A percentile compares a stretch with the other conserved stretches of the same genome.
Evolutionary conservation across 2,888 invertebrate genomes (phyloP).

Genomic region (Drosophila aldrichi): DNA sequence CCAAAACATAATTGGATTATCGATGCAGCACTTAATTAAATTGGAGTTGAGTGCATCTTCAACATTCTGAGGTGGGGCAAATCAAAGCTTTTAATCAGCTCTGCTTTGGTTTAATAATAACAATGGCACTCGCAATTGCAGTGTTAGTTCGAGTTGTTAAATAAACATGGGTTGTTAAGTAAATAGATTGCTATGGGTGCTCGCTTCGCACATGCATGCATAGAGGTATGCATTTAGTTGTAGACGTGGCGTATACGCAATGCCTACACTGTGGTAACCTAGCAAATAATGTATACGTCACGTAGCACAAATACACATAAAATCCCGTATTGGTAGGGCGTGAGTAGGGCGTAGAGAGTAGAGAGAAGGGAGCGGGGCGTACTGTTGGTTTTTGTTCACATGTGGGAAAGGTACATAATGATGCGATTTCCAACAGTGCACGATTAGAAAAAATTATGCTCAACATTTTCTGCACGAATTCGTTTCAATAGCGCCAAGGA

Average conservation of each 20-base stretch:
- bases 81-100: conserved; percentile 9
- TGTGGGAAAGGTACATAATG: conserved; percentile 42
- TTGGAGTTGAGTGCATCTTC: background rate
- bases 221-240: conserved; percentile 36
- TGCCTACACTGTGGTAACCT: conserved; percentile 25
- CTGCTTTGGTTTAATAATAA: background rate
- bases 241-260: conserved; percentile 58
- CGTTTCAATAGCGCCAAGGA: conserved; percentile 55
- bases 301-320: conserved; percentile 69
- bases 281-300: conserved; percentile 78
- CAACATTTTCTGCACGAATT: conserved; percentile 79
- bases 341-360: background rate
- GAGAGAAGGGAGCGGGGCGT: background rate
- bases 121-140: background rate
- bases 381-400: conserved; percentile 36
- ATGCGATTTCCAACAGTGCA: conserved; percentile 55
- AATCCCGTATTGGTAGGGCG: background rate
- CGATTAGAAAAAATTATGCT: conserved; percentile 80
- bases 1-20: conserved; percentile 7
- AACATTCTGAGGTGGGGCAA: too few relatives aligned
- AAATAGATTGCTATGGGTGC: conserved; percentile 39
- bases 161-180: conserved; percentile 47
- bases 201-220: conserved; percentile 4
- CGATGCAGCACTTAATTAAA: conserved; percentile 2
- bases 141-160: conserved; percentile 21